Conservation (phyloP, 2,113 vertebrate species). For the Panurus biarmicus region DNA sequence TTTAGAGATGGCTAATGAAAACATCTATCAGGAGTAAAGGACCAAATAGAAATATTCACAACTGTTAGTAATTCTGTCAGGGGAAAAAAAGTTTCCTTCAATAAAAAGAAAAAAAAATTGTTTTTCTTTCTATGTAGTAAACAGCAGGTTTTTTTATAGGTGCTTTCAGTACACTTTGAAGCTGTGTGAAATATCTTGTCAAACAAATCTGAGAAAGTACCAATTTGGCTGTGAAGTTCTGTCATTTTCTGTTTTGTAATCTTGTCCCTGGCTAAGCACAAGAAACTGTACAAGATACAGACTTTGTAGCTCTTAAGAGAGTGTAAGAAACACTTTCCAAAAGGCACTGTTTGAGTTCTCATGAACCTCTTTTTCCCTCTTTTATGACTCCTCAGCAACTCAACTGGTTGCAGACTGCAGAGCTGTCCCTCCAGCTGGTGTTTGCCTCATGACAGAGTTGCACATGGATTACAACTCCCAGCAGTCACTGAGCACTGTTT, state of each 20-base stretch:
- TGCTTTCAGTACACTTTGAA: not conserved
- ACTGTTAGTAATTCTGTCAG: not conserved
- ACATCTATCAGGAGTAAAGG: not conserved
- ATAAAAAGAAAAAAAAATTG: not conserved
- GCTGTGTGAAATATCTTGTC: slow-evolving; percentile 9
- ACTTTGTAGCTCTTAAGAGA: not conserved
- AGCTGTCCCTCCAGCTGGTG: not conserved
- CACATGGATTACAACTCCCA: slow-evolving; percentile 11
- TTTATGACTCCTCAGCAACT: slow-evolving; percentile 6
- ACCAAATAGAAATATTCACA: not conserved
- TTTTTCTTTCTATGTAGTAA: not conserved
- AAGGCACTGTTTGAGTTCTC: not conserved
- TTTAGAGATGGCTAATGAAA: not conserved
- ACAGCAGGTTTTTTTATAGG: not conserved
- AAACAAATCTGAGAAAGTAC: slow-evolving; percentile 7
- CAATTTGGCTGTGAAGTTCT: slow-evolving; percentile 16
- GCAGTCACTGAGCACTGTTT: slow-evolving; percentile 10
- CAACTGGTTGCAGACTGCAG: not conserved
- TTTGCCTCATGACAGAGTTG: slow-evolving; percentile 20
- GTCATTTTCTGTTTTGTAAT: not conserved
- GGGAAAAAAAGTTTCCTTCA: not conserved
- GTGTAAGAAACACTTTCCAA: slow-evolving; percentile 34
- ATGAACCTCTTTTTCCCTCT: not conserved
- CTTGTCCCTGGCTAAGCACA: not conserved
- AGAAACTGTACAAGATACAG: not conserved